Percentiles rank a stretch among this genome's conserved stretches.
These are phyloP conservation scores for Mactra quadrangularis DNA, from an alignment of 1,140 invertebrate species.

Conservation along the genomic window DNA sequence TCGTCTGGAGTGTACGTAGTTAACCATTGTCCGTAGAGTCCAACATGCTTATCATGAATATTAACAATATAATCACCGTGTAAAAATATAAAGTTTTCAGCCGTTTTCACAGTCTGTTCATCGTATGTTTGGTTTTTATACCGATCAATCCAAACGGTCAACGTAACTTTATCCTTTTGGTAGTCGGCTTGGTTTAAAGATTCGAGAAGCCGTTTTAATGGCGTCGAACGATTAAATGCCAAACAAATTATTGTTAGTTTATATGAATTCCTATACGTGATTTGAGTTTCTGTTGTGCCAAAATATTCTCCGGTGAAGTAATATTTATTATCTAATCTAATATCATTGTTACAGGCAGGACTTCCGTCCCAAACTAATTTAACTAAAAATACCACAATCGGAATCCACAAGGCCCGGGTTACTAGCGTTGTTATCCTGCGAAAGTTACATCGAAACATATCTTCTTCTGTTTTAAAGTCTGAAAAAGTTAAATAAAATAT, in stretches of 20 bases:
- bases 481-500: no score
- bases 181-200: constrained; percentile 61
- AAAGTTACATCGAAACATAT: no score
- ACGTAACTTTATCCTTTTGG: constrained; percentile 39
- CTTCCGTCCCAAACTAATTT: no score
- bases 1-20: constrained; percentile 61
- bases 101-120: constrained; percentile 41
- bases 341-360: no score
- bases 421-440: no score
- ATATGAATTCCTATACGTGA: no score
- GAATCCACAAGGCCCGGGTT: no score
- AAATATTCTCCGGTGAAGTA: no score
- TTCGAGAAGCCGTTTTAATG: constrained; percentile 48
- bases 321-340: no score
- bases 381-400: no score
- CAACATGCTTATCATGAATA: constrained; percentile 52
- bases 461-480: no score
- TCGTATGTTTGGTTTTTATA: not conserved
- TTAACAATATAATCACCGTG: constrained; percentile 58
- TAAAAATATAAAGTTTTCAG: constrained; percentile 59
- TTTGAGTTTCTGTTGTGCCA: no score
- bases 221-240: constrained; percentile 33
- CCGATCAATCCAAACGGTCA: constrained; percentile 67
- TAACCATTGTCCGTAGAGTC: constrained; percentile 70
- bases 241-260: constrained; percentile 47